These are phyloP conservation scores for Drosophila basisetae DNA, from an alignment of 2,888 invertebrate genomes.

Conservation along the genomic window DNA sequence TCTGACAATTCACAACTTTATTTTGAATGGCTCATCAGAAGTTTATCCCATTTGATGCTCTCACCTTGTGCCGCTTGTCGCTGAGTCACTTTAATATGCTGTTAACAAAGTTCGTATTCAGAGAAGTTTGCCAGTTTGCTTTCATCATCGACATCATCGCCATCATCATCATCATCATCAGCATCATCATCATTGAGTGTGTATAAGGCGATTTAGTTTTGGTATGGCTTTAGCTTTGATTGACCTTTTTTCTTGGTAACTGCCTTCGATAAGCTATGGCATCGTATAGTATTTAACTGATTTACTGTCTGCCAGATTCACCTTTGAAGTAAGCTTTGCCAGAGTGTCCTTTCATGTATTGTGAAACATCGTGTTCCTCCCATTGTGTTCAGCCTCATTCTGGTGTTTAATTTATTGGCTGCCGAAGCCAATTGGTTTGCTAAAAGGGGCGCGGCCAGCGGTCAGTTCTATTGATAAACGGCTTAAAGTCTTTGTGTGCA, in stretches of 20 bases:
- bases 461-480: conserved; percentile 54
- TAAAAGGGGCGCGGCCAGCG: conserved; percentile 19
- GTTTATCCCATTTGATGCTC: conserved; percentile 1
- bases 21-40: conserved; percentile 14
- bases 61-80: conserved; percentile 9
- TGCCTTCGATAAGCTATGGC: conserved; percentile 21
- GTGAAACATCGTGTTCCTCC: background rate
- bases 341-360: conserved; percentile 12
- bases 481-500: conserved; percentile 10
- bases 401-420: conserved; percentile 55
- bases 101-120: conserved; percentile 41
- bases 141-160: conserved; percentile 30
- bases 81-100: conserved; percentile 39
- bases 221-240: conserved; percentile 21
- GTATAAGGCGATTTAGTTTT: conserved; percentile 36
- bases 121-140: conserved; percentile 47
- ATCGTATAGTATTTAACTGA: conserved; percentile 29
- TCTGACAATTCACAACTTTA: background rate
- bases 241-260: conserved; percentile 16
- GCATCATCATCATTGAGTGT: conserved; percentile 12
- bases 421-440: conserved; percentile 36
- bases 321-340: conserved; percentile 59
- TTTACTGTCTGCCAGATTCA: conserved; percentile 21
- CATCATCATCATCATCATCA: conserved; percentile 24
- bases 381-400: background rate